Percentiles rank a stretch among this genome's conserved stretches.
Evolutionary conservation across 2,797 vertebrate species (phyloP).

Genomic region (Erethizon dorsatum): DNA sequence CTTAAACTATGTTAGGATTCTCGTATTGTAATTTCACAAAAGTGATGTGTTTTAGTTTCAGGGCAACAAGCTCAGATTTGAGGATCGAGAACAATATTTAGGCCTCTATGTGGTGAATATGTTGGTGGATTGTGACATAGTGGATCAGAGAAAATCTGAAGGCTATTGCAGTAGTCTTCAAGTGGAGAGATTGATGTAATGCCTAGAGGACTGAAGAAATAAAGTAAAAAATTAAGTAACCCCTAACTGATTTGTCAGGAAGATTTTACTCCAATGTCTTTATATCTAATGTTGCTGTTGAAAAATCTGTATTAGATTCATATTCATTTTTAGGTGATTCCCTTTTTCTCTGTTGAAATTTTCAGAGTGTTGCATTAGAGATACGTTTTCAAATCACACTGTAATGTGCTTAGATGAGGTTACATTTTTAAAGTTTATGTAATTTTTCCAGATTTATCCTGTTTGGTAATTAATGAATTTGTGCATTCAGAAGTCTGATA

Average conservation of each 20-base stretch:
- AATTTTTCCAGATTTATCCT: neutral
- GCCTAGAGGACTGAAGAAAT: neutral
- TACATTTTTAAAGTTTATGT: conserved; percentile 29
- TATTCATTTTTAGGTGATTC: neutral
- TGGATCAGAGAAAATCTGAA: neutral
- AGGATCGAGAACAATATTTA: neutral
- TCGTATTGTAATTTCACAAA: neutral
- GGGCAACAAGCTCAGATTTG: neutral
- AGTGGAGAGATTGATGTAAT: neutral
- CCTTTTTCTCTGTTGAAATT: neutral
- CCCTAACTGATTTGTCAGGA: neutral
- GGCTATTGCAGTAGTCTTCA: neutral
- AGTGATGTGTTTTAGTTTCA: neutral
- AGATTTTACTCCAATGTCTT: neutral
- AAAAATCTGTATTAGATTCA: neutral
- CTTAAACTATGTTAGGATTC: neutral
- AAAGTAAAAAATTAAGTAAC: neutral
- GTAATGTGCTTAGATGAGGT: neutral
- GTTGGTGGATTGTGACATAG: neutral
- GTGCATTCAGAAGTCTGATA: neutral
- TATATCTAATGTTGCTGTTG: neutral
- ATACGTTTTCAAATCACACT: neutral
- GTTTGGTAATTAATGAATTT: neutral
- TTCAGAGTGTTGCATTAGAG: neutral
- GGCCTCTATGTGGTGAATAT: neutral